Conservation (phyloP, 2,113 vertebrate genomes). For the Pelodiscus sinensis region DNA sequence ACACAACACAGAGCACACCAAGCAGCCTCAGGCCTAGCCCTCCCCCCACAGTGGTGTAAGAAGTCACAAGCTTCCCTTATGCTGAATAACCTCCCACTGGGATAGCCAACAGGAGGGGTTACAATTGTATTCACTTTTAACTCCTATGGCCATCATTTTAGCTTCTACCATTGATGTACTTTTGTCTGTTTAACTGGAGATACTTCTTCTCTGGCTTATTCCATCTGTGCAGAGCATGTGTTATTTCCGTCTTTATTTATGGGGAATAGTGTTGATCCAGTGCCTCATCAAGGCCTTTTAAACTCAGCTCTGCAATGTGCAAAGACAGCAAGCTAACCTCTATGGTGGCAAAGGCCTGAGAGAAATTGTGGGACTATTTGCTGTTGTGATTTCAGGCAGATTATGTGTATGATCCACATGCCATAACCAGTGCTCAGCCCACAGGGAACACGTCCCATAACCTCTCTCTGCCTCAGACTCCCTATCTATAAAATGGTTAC, state of each 20-base stretch:
- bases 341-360: not conserved
- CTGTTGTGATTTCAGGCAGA: not conserved
- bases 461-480: fast-evolving
- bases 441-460: not conserved
- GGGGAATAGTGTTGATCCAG: not conserved
- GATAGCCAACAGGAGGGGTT: too few relatives aligned
- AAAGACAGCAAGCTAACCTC: not conserved
- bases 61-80: too few relatives aligned
- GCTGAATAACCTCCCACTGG: too few relatives aligned
- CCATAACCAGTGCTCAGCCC: not conserved
- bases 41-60: too few relatives aligned
- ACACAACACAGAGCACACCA: too few relatives aligned
- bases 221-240: not conserved
- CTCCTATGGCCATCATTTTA: conserved; percentile 8
- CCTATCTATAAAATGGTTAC: not conserved
- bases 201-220: not conserved
- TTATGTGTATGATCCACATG: not conserved
- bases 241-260: not conserved
- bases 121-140: not conserved
- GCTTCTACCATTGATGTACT: not conserved
- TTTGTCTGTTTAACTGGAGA: not conserved
- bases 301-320: not conserved
- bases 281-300: not conserved
- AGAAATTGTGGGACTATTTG: not conserved
- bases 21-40: too few relatives aligned